Conservation (phyloP, 2,888 invertebrate genomes). For the Rhagium mordax region DNA sequence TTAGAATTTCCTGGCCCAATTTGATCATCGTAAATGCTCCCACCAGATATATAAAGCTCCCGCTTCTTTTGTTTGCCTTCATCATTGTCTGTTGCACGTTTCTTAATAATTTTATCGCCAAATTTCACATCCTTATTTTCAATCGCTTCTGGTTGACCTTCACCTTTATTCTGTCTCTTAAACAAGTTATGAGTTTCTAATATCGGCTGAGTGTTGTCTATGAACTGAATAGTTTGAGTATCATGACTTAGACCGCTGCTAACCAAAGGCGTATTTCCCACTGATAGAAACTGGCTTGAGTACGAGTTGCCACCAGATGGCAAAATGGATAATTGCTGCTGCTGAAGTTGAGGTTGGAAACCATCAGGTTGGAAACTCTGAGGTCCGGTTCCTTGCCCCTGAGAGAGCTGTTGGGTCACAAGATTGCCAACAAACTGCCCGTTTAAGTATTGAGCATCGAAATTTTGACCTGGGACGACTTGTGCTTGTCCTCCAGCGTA, state of each 20-base stretch:
- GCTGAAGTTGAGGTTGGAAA: conserved; percentile 7
- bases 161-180: conserved; percentile 66
- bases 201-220: conserved; percentile 70
- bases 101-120: conserved; percentile 52
- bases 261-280: conserved; percentile 68
- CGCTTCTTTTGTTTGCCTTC: conserved; percentile 72
- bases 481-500: conserved; percentile 70
- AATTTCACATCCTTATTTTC: conserved; percentile 39
- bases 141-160: neutral
- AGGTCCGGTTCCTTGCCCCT: conserved; percentile 46
- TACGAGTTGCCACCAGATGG: conserved; percentile 34
- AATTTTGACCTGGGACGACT: conserved; percentile 72
- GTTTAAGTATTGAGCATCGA: conserved; percentile 75
- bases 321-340: conserved; percentile 41
- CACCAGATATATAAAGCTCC: conserved; percentile 79
- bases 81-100: conserved; percentile 39
- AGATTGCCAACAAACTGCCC: conserved; percentile 74
- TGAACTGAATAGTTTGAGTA: conserved; percentile 73
- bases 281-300: conserved; percentile 48
- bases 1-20: conserved; percentile 69
- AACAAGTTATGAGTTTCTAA: conserved; percentile 71
- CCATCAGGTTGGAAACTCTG: conserved; percentile 22
- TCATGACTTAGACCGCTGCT: conserved; percentile 70
- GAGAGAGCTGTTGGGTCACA: conserved; percentile 59
- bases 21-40: conserved; percentile 76